Base-by-base conservation (phyloP, 35 echinoderm and acorn worm genomes). In the Strongylocentrotus purpuratus region DNA sequence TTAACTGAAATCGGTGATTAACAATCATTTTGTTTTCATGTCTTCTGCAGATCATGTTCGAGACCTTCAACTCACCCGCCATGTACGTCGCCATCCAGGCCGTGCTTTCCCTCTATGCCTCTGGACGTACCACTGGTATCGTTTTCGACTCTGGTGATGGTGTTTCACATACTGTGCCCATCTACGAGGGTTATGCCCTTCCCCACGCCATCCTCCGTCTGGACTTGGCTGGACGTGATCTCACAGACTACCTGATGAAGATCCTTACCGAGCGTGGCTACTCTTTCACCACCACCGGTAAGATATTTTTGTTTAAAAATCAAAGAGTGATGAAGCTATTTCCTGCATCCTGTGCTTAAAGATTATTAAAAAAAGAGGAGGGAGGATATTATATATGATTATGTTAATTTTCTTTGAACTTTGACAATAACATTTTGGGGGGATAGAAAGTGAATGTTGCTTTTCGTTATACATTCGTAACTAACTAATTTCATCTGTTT, bases 31-130 rank as follows among this genome's bases (percentile, higher is more conserved):
- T n/a, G n/a, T n/a, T n/a, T n/a, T n/a, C n/a, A n/a, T n/a, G n/a
- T n/a, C 47, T 46, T 61, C 32, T 7, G 45, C 92, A 97, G 97
- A 97, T 97, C 59, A 96, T 97, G 94, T 97, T 97, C 33, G 97
- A 97, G 94, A 97, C 97, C 46, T 97, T 97, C 95, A 97, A 97
- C 94, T 95, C 95, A 85, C 97, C 97, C 94, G 97, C 97, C 90
- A 96, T 96, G 95, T 97, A 97, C 87, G 97, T 97, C 15, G 94
- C 88, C 46, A 97, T 97, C 94, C 97, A 97, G 94, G 96, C 96
- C 47, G 96, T 97, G 14, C 92, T 97, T 25, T 97, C 96, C 35
- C 95, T 95, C 46, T 97, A 97, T 31, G 91, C 96, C 45, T 95
- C 96, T 78, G 96, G 96, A 33, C 96, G 96, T 52, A 97, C 96